Evolutionary conservation across 2,888 invertebrate genomes (phyloP).

Genomic region (Thumatha senex): DNA sequence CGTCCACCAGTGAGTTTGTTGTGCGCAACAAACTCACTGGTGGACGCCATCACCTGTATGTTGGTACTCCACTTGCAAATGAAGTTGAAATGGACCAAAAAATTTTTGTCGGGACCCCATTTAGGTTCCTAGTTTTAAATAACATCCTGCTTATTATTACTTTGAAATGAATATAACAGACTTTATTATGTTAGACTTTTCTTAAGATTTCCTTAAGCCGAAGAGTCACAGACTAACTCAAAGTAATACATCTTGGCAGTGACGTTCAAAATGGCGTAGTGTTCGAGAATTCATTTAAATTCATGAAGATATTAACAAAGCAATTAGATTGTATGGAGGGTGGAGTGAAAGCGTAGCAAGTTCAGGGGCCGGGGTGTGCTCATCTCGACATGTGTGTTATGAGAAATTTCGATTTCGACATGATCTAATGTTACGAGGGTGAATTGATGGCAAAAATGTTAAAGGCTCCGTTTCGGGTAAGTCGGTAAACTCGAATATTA

Average conservation of each 20-base stretch:
- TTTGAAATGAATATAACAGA: no score
- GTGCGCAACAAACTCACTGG: no score
- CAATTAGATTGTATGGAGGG: slow-evolving; percentile 39
- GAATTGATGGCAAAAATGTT: neutral
- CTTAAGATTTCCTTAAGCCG: neutral
- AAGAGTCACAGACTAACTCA: neutral
- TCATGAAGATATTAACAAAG: slow-evolving; percentile 59
- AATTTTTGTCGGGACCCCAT: no score
- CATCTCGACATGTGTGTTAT: neutral
- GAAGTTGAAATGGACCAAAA: no score
- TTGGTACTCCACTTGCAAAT: no score
- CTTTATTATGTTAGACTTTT: no score
- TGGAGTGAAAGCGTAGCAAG: slow-evolving; percentile 2
- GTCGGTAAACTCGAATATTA: no score
- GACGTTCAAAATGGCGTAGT: slow-evolving; percentile 6
- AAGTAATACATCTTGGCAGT: neutral
- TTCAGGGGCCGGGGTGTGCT: neutral
- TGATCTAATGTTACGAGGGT: neutral
- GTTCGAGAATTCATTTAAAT: slow-evolving; percentile 53
- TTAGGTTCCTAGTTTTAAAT: no score
- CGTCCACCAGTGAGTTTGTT: no score
- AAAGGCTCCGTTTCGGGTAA: neutral
- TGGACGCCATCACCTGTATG: no score
- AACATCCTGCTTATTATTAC: no score
- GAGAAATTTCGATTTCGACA: neutral